Conservation (phyloP, 1,140 invertebrate species). For the Microplitis mediator region DNA sequence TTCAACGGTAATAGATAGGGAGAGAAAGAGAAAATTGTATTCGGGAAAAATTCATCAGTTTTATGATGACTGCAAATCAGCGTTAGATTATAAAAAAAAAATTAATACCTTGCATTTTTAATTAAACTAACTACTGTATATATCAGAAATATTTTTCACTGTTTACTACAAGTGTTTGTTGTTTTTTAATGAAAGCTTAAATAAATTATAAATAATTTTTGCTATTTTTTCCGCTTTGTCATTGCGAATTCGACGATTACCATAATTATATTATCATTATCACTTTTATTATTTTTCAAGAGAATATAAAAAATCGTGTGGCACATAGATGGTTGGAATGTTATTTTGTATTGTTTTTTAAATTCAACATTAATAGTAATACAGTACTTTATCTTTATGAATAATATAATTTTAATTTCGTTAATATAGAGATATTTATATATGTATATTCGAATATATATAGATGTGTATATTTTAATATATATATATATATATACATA, state of each 20-base stretch:
- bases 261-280: slow-evolving; percentile 21
- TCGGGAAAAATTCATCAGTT: too few relatives aligned
- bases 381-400: slow-evolving; percentile 58
- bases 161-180: too few relatives aligned
- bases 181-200: too few relatives aligned
- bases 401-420: slow-evolving; percentile 54
- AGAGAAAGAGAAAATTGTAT: too few relatives aligned
- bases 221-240: background rate
- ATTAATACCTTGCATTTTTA: too few relatives aligned
- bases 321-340: slow-evolving; percentile 64
- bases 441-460: slow-evolving; percentile 44
- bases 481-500: slow-evolving; percentile 45
- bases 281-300: slow-evolving; percentile 42
- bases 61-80: too few relatives aligned
- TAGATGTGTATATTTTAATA: slow-evolving; percentile 40
- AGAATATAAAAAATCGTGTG: slow-evolving; percentile 63
- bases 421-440: slow-evolving; percentile 44
- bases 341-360: slow-evolving; percentile 57
- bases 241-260: slow-evolving; percentile 20
- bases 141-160: too few relatives aligned
- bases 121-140: too few relatives aligned
- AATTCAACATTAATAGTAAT: slow-evolving; percentile 51
- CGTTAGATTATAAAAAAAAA: too few relatives aligned
- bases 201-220: too few relatives aligned
- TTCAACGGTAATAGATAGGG: too few relatives aligned